Conservation (phyloP, 2,888 invertebrate genomes). For the Aphidius colemani region DNA sequence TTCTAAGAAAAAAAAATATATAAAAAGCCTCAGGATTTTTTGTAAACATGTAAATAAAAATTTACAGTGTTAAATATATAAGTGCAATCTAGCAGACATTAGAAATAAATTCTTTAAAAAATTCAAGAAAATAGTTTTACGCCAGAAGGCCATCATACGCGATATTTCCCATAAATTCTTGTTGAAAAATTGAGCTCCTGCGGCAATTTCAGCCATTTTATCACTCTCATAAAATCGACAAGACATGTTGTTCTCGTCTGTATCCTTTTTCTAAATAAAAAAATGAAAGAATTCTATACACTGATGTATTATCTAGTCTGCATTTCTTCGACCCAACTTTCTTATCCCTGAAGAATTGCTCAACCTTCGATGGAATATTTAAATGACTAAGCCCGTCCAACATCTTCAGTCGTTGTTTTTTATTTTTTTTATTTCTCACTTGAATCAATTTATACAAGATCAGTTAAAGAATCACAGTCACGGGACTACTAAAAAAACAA, state of each 20-base stretch:
- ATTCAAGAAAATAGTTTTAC: slow-evolving; percentile 23
- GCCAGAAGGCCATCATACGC: slow-evolving; percentile 29
- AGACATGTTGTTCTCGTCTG: no score
- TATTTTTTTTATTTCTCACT: neutral
- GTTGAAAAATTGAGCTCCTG: slow-evolving; percentile 20
- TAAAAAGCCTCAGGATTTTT: no score
- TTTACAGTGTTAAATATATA: no score
- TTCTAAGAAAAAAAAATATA: no score
- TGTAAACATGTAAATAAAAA: no score
- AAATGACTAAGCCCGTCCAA: slow-evolving; percentile 23
- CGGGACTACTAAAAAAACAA: neutral
- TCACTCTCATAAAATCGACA: no score
- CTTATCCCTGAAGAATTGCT: slow-evolving; percentile 10
- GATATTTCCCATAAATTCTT: slow-evolving; percentile 46
- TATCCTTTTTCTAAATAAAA: no score
- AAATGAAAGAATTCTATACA: no score
- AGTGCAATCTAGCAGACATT: no score
- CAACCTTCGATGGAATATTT: slow-evolving; percentile 27
- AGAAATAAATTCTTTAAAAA: no score
- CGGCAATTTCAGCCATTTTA: no score
- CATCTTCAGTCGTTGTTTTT: slow-evolving; percentile 7
- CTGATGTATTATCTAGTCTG: no score
- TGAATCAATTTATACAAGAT: neutral
- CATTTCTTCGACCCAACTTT: neutral
- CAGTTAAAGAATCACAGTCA: slow-evolving; percentile 22